A percentile compares a stretch with the other conserved stretches of the same genome.
Conservation (phyloP, 2,797 vertebrate genomes). For the Ficedula albicollis region DNA sequence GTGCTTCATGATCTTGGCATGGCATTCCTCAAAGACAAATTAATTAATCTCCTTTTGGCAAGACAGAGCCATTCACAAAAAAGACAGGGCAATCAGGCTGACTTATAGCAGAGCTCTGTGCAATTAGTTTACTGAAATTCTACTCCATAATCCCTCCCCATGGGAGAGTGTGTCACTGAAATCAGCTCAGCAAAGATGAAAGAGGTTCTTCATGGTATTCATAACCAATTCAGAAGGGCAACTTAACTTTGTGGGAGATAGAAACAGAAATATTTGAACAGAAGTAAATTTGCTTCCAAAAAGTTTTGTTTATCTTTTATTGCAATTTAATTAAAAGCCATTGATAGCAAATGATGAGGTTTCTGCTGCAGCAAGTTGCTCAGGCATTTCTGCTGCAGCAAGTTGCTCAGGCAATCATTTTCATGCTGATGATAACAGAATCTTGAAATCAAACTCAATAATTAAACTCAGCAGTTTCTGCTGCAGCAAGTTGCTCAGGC, state of each 20-base stretch:
- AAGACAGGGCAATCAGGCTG: not conserved
- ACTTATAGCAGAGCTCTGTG: not conserved
- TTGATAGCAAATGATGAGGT: not conserved
- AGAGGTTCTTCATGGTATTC: not conserved
- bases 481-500: no score
- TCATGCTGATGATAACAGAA: no score
- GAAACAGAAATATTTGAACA: not conserved
- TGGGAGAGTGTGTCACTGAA: not conserved
- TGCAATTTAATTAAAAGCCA: constrained; percentile 28
- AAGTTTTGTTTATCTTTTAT: constrained; percentile 14
- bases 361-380: not conserved
- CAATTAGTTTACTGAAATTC: not conserved
- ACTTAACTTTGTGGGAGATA: not conserved
- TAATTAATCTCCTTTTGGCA: not conserved
- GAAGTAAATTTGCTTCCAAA: not conserved
- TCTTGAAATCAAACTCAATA: no score
- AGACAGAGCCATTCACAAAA: not conserved
- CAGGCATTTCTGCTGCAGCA: not conserved
- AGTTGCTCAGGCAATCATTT: not conserved
- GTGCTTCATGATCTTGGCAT: not conserved
- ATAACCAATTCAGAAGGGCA: not conserved
- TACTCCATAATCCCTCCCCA: not conserved
- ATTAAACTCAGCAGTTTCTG: not conserved
- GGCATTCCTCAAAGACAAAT: not conserved
- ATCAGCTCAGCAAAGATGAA: not conserved